Evolutionary conservation across 2,113 vertebrate genomes (phyloP).

Genomic region (Corvus hawaiiensis): DNA sequence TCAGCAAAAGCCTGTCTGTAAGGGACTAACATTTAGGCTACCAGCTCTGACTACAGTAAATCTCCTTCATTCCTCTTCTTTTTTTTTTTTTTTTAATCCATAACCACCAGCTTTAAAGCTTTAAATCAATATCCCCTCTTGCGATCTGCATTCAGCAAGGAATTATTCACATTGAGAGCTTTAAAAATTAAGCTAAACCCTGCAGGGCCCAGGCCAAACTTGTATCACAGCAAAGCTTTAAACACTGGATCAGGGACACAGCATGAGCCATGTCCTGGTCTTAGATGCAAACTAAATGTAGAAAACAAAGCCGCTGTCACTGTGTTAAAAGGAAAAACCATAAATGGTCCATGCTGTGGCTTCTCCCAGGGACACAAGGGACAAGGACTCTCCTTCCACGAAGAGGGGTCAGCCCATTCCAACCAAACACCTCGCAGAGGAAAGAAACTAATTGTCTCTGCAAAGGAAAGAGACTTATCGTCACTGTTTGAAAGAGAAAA

Average conservation of each 20-base stretch:
- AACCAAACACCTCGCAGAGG: background rate
- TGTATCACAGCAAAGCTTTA: conserved; percentile 61
- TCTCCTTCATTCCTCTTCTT: background rate
- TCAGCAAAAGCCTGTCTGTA: conserved; percentile 42
- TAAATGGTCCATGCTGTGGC: background rate
- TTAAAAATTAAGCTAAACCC: conserved; percentile 67
- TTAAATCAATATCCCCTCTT: conserved; percentile 68
- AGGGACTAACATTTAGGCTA: conserved; percentile 50
- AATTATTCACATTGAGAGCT: conserved; percentile 63
- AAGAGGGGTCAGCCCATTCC: conserved; percentile 38
- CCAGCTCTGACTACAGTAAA: conserved; percentile 50
- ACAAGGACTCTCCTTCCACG: background rate
- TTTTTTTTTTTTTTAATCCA: conserved; percentile 41
- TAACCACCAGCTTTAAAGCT: conserved; percentile 65
- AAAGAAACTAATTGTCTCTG: conserved; percentile 17
- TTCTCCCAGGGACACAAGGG: conserved; percentile 45
- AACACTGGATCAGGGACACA: conserved; percentile 61
- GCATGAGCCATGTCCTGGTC: conserved; percentile 38
- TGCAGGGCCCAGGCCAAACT: conserved; percentile 60
- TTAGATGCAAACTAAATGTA: conserved; percentile 54
- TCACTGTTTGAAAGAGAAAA: background rate
- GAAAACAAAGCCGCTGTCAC: conserved; percentile 35
- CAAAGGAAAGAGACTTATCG: background rate
- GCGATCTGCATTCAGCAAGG: conserved; percentile 58
- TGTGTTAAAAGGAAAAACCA: conserved; percentile 50